Evolutionary conservation across 2,797 vertebrate genomes (phyloP).

Genomic region (Mus minutoides): DNA sequence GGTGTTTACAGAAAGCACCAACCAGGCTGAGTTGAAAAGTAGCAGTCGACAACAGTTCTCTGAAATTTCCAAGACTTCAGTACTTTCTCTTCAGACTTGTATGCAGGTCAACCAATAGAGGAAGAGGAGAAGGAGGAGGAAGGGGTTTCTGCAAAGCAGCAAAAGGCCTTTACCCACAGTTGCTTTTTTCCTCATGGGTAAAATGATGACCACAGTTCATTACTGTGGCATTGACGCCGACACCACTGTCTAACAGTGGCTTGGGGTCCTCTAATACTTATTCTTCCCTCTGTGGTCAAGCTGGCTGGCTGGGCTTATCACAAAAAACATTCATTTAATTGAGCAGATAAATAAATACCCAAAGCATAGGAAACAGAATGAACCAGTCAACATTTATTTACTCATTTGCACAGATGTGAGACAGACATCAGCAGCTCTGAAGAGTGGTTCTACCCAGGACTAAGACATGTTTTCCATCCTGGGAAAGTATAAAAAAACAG

Average conservation of each 20-base stretch:
- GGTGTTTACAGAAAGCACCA: conserved; percentile 31
- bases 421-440: neutral
- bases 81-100: conserved; percentile 26
- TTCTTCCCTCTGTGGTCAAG: neutral
- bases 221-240: neutral
- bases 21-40: neutral
- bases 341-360: conserved; percentile 38
- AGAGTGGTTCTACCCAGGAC: neutral
- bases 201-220: neutral
- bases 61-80: conserved; percentile 36
- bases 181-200: neutral
- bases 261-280: neutral
- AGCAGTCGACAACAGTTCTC: neutral
- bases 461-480: conserved; percentile 4
- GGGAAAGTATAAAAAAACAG: neutral
- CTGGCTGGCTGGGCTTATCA: neutral
- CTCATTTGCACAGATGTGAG: neutral
- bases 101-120: neutral
- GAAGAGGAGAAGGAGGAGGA: no score
- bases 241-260: neutral
- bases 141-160: neutral
- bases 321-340: conserved; percentile 17
- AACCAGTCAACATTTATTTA: neutral
- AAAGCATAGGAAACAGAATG: neutral
- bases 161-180: neutral